phyloP scores from a whole-genome alignment of 2,797 vertebrate genomes.

The Pseudochirops corinnae region DNA sequence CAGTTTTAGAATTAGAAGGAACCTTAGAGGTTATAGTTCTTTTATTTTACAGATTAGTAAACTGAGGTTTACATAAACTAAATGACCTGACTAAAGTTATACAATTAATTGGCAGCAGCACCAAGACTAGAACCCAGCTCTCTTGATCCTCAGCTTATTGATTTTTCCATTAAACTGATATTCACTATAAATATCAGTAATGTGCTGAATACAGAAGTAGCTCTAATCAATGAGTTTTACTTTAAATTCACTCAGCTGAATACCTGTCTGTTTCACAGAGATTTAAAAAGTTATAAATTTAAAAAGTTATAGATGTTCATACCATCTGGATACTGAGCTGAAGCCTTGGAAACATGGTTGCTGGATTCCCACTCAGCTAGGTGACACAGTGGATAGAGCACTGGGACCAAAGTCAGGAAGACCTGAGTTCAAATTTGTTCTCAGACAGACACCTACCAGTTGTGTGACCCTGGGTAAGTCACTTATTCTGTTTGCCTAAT shows the following conservation, averaged over 20 bases:
- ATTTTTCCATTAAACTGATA: conserved; percentile 8
- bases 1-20: not conserved
- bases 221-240: conserved; percentile 42
- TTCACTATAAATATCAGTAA: conserved; percentile 24
- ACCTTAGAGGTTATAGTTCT: not conserved
- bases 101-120: not conserved
- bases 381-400: not conserved
- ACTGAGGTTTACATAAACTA: not conserved
- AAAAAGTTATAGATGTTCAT: no score
- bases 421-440: not conserved
- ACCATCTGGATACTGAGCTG: conserved; percentile 36
- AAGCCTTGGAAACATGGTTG: not conserved
- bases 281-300: conserved; percentile 31
- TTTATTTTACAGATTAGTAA: not conserved
- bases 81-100: not conserved
- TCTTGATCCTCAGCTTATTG: not conserved
- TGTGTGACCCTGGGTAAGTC: not conserved
- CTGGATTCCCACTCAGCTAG: not conserved
- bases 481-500: not conserved
- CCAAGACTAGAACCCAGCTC: not conserved
- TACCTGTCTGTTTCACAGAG: conserved; percentile 9
- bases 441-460: not conserved
- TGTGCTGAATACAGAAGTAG: conserved; percentile 39
- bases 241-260: conserved; percentile 44
- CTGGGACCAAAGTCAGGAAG: not conserved